Evolutionary conservation across 2,113 vertebrate species (phyloP).

Genomic region (Aleadryas rufinucha): DNA sequence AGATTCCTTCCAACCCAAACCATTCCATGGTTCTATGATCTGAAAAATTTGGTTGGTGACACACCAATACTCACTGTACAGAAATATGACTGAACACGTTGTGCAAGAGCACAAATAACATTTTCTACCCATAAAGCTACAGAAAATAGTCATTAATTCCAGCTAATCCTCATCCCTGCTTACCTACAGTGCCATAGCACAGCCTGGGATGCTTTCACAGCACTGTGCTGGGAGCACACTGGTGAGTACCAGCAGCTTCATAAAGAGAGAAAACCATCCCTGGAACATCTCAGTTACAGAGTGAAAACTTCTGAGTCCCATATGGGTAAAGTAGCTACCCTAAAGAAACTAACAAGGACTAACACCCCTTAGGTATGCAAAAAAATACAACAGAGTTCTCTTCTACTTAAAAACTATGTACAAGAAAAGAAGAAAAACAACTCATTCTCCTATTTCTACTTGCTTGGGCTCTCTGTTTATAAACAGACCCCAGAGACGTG

Average conservation of each 20-base stretch:
- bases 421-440: background rate
- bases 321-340: background rate
- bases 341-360: background rate
- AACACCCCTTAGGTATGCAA: background rate
- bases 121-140: background rate
- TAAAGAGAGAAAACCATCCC: background rate
- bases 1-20: background rate
- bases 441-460: background rate
- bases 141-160: background rate
- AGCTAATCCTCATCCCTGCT: background rate
- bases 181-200: no score
- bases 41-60: background rate
- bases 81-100: background rate
- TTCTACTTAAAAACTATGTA: background rate
- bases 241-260: background rate
- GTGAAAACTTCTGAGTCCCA: background rate
- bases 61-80: background rate
- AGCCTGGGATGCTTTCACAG: background rate
- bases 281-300: background rate
- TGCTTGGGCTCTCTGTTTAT: background rate
- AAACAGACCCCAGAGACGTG: background rate
- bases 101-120: background rate
- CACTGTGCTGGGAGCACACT: fast-evolving
- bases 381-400: background rate
- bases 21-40: background rate